Evolutionary conservation across 2,113 vertebrate genomes (phyloP).

Genomic region (Hydrochoerus hydrochaeris): DNA sequence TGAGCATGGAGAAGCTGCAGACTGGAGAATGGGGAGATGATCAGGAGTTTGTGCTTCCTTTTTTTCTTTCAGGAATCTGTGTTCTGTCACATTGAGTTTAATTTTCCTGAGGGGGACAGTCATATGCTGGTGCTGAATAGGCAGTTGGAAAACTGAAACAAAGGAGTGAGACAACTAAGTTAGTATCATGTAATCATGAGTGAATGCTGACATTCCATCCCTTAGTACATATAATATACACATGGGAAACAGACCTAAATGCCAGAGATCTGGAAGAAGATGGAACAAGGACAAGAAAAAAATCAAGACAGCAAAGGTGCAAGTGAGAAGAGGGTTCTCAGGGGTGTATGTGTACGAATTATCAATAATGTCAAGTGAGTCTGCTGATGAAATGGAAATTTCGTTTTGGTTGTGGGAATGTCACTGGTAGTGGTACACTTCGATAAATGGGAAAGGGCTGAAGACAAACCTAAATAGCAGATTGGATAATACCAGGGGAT

Average conservation of each 20-base stretch:
- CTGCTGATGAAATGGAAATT: neutral
- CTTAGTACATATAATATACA: constrained; percentile 23
- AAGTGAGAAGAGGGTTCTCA: neutral
- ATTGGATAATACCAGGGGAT: neutral
- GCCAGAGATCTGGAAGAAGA: neutral
- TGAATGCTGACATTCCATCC: neutral
- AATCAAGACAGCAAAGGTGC: neutral
- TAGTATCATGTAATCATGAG: neutral
- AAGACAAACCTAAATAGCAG: neutral
- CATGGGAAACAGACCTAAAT: neutral
- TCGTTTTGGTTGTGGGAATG: neutral
- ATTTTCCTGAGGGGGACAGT: neutral
- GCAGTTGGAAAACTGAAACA: neutral
- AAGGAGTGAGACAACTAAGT: neutral
- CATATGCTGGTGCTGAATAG: neutral
- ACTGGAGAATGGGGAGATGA: neutral
- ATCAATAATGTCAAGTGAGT: neutral
- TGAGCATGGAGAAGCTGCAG: neutral
- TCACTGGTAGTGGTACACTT: neutral
- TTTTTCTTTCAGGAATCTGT: neutral
- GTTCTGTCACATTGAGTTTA: neutral
- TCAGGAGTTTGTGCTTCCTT: neutral
- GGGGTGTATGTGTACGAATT: neutral
- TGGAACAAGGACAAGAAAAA: neutral
- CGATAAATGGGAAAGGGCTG: neutral